phyloP scores from a whole-genome alignment of 2,888 invertebrate genomes.

The Caenorhabditis panamensis region DNA sequence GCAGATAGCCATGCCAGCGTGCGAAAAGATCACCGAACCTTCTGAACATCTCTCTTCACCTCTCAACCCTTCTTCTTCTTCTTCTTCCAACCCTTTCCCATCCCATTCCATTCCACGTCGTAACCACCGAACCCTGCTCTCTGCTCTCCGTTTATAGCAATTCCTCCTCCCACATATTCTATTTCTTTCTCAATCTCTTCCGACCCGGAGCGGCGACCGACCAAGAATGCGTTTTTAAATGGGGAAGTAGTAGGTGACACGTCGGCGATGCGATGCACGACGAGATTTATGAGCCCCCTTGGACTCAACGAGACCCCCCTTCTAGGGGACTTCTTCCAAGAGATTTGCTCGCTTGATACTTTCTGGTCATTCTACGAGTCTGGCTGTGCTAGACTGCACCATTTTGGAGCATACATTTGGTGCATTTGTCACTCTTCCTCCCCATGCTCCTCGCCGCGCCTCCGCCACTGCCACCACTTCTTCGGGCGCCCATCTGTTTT shows the following conservation, averaged over 20 bases:
- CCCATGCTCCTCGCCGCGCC: conserved; percentile 34
- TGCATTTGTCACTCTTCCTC: conserved; percentile 56
- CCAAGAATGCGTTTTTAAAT: conserved; percentile 54
- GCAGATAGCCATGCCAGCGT: conserved; percentile 19
- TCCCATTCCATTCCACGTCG: not conserved
- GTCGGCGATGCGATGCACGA: conserved; percentile 45
- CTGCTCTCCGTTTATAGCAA: conserved; percentile 1
- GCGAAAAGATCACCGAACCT: conserved; percentile 4
- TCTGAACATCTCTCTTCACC: not conserved
- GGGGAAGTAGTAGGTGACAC: conserved; percentile 57
- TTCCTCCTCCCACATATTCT: not conserved
- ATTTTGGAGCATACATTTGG: conserved; percentile 57
- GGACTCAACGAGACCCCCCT: too few relatives aligned
- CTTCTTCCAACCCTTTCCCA: not conserved
- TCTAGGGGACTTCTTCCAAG: conserved; percentile 29
- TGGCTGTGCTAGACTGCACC: conserved; percentile 4
- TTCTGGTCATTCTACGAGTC: conserved; percentile 42
- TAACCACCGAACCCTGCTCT: not conserved
- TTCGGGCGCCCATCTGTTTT: conserved; percentile 59
- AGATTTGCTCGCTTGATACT: conserved; percentile 49
- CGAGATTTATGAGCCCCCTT: conserved; percentile 58
- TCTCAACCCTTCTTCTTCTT: not conserved
- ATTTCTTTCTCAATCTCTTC: conserved; percentile 5
- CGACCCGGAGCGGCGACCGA: conserved; percentile 2
- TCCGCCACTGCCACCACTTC: conserved; percentile 33